Conservation (phyloP, 2,113 vertebrate species). For the Symphodus melops region DNA sequence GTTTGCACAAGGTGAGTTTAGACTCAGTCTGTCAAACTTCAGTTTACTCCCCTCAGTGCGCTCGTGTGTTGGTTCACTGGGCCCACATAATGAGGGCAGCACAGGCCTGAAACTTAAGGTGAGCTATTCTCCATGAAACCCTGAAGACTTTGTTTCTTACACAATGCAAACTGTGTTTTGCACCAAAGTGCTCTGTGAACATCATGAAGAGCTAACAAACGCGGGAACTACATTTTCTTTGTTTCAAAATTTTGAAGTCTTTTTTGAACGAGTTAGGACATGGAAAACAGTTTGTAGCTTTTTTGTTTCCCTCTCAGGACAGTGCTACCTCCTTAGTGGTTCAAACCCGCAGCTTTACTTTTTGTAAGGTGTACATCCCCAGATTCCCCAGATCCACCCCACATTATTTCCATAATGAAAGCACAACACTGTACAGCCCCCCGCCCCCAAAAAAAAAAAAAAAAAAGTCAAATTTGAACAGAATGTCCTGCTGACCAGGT, state of each 20-base stretch:
- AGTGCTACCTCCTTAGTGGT: background rate
- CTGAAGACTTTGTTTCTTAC: background rate
- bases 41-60: conserved; percentile 3
- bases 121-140: background rate
- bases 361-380: background rate
- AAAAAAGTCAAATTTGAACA: too few relatives aligned
- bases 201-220: background rate
- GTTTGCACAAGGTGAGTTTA: conserved; percentile 14
- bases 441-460: too few relatives aligned
- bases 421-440: too few relatives aligned
- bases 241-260: background rate
- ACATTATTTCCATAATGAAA: too few relatives aligned
- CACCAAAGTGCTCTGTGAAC: background rate
- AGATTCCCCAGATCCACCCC: too few relatives aligned
- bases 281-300: too few relatives aligned
- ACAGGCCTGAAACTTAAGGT: conserved; percentile 7
- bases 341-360: background rate
- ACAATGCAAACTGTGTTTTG: conserved; percentile 3
- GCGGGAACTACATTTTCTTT: background rate
- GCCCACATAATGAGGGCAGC: conserved; percentile 28
- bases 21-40: background rate
- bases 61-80: conserved; percentile 10
- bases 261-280: background rate
- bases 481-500: background rate
- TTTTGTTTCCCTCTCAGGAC: background rate